Evolutionary conservation across 2,113 vertebrate species (phyloP), one percentile per base, ranked within the genome.

Genomic region (Asarcornis scutulata): DNA sequence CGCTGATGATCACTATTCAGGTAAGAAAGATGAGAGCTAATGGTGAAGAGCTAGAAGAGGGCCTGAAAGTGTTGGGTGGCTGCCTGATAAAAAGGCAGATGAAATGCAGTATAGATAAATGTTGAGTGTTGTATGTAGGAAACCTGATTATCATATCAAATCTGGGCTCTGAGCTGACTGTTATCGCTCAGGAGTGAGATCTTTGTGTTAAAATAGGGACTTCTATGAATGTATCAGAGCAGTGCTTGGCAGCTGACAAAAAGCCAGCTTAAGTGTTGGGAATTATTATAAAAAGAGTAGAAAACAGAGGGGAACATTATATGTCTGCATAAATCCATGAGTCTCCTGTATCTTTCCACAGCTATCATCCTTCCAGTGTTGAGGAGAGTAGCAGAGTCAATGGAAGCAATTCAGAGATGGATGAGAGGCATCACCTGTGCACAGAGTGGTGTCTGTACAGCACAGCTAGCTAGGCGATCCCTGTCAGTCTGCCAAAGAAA

Each of bases 91-190:
- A 81, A 91, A 75, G 62, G 71, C 74, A 83, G 62, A 79, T 94
- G 93, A 88, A 79, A 73, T 89, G 79, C 78, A 44, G 38, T 87
- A 20, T 21, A 89, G 82, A 69, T 48, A 88, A 66, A 83, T 66
- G 66, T 69, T 34, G 42, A 89, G 38, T 22, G 52, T 68, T 79
- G 29, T 76, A 76, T 1, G 1, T n/a, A 69, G 32, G 50, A 58
- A 72, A 76, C 17, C 66, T 89, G 26, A 94, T 96, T 95, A 89
- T 94, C 84, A 56, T 82, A 38, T 48, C 88, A 96, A 91, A 80
- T 73, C 74, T 68, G 78, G 48, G 74, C 74, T 96, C 78, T 79
- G 68, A 86, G 66, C 80, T 87, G 58, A 14, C 59, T 94, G 72
- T 64, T 79, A 60, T 8, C 38, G 79, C 75, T 93, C 84, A 76